phyloP scores from a whole-genome alignment of 2,113 vertebrate species.

The Recurvirostra avosetta region DNA sequence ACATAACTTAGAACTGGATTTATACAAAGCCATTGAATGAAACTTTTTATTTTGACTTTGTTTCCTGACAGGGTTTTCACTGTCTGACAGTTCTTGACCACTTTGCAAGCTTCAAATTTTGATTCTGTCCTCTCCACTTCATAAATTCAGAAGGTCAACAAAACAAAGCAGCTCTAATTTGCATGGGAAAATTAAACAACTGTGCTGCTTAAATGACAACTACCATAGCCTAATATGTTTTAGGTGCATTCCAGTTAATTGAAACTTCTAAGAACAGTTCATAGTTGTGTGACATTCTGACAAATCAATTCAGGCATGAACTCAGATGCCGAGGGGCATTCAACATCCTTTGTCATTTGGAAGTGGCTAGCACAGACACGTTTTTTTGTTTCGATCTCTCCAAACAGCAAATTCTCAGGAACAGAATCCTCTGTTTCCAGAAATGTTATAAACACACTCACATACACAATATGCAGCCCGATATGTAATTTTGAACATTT shows the following conservation, averaged over 20 bases:
- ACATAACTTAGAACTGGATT: neutral
- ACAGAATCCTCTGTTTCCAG: neutral
- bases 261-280: neutral
- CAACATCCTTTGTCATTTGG: neutral
- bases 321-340: neutral
- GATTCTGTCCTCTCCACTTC: neutral
- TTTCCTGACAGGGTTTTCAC: neutral
- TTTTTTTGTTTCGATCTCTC: neutral
- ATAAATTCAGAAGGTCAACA: neutral
- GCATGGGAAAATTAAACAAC: neutral
- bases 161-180: neutral
- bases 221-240: neutral
- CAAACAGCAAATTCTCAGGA: neutral
- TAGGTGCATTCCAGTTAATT: neutral
- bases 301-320: neutral
- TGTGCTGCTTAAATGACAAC: neutral
- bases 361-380: neutral
- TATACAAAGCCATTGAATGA: neutral
- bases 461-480: neutral
- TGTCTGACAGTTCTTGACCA: neutral
- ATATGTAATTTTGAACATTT: neutral
- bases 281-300: neutral
- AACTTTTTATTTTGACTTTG: neutral
- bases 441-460: neutral
- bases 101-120: neutral